Conservation (phyloP, 2,797 vertebrate genomes). For the Peromyscus melanophrys region DNA sequence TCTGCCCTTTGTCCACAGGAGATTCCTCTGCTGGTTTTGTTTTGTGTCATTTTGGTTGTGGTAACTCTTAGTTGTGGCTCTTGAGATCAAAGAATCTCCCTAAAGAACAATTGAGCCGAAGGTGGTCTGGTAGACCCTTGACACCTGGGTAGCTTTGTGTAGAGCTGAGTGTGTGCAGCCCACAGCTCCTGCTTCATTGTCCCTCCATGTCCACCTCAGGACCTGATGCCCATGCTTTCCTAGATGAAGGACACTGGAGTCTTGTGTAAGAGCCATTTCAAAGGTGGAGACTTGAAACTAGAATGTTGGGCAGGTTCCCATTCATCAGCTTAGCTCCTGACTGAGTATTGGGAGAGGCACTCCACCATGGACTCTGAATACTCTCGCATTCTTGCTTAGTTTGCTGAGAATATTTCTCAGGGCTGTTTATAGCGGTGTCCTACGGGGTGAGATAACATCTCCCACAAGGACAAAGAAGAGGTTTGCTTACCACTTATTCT, state of each 20-base stretch:
- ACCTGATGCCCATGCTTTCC: background rate
- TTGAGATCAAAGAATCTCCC: background rate
- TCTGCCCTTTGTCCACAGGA: background rate
- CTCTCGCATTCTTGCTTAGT: background rate
- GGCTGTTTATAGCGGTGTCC: background rate
- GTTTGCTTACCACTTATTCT: background rate
- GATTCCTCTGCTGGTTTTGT: background rate
- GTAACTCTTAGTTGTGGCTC: background rate
- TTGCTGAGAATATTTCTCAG: background rate
- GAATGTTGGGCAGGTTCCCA: background rate
- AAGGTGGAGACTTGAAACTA: background rate
- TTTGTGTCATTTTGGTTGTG: background rate
- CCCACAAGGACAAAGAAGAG: background rate
- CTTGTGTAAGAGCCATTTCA: background rate
- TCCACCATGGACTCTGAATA: too few relatives aligned
- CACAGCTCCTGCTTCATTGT: background rate
- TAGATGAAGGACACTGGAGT: background rate
- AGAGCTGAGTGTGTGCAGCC: rapidly evolving
- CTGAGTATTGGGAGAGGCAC: background rate
- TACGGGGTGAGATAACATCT: background rate
- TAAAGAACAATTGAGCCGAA: background rate
- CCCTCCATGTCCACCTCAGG: background rate
- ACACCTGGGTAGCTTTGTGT: background rate
- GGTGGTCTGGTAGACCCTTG: background rate
- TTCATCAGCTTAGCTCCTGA: background rate